phyloP scores from a whole-genome alignment of 2,888 invertebrate genomes.

The Seira sanloemensis region DNA sequence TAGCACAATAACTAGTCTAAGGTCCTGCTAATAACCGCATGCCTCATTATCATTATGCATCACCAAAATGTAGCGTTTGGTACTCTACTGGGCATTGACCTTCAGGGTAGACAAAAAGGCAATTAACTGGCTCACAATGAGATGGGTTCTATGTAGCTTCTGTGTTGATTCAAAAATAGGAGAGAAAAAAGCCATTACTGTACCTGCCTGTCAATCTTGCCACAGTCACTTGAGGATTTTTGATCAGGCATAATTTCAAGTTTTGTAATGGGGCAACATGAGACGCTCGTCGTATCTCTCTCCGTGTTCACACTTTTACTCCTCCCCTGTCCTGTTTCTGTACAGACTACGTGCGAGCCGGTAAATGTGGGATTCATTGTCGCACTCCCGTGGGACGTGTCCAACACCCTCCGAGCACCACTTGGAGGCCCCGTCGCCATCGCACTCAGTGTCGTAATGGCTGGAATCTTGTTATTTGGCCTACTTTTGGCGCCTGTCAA shows the following conservation, averaged over 20 bases:
- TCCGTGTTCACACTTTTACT: not conserved
- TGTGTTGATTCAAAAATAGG: too few relatives aligned
- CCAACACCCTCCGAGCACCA: slow-evolving; percentile 70
- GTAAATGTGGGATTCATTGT: slow-evolving; percentile 69
- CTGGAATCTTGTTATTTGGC: slow-evolving; percentile 68
- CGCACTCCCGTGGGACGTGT: slow-evolving; percentile 71
- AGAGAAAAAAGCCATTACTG: too few relatives aligned
- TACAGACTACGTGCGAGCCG: slow-evolving; percentile 49
- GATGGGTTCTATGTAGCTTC: too few relatives aligned
- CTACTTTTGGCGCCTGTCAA: slow-evolving; percentile 66
- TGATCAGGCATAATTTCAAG: not conserved
- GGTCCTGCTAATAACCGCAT: too few relatives aligned
- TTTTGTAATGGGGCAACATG: not conserved
- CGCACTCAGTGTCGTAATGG: slow-evolving; percentile 59
- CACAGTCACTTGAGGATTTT: too few relatives aligned
- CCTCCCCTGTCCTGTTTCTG: not conserved
- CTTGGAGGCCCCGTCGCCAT: slow-evolving; percentile 59
- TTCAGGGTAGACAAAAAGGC: too few relatives aligned
- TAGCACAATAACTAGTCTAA: too few relatives aligned
- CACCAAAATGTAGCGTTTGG: too few relatives aligned
- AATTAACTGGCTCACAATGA: too few relatives aligned
- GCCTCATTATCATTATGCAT: too few relatives aligned
- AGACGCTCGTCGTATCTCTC: not conserved
- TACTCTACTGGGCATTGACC: too few relatives aligned
- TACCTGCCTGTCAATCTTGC: too few relatives aligned